phyloP scores from a whole-genome alignment of 2,888 invertebrate species.

The Heliconius cydno region DNA sequence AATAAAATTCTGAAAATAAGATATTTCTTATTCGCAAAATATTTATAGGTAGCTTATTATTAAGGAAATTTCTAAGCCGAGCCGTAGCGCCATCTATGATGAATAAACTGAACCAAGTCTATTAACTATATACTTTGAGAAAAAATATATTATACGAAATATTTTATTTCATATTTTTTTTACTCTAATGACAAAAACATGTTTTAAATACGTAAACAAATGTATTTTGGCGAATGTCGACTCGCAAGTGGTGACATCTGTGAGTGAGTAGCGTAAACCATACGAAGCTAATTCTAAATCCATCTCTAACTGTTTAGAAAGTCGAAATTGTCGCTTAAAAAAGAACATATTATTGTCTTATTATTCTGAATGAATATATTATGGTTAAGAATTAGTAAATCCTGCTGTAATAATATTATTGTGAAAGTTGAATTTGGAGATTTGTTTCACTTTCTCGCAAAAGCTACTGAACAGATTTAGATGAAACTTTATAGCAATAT shows the following conservation, averaged over 20 bases:
- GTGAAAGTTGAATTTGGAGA: no score
- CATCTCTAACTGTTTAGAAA: background rate
- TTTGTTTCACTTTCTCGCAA: no score
- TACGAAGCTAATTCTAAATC: background rate
- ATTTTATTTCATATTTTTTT: background rate
- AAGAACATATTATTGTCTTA: background rate
- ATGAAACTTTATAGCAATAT: no score
- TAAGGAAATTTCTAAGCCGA: background rate
- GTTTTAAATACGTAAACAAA: background rate
- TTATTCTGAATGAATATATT: no score
- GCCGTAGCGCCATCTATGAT: constrained; percentile 49
- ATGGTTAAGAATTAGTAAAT: no score
- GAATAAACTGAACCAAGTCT: constrained; percentile 12
- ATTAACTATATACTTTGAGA: background rate
- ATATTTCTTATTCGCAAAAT: background rate
- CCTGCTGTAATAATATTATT: no score
- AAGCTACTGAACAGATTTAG: no score
- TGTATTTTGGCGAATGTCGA: background rate
- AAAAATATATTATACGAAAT: background rate
- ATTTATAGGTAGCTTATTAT: background rate
- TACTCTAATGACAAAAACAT: background rate
- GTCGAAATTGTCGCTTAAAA: background rate
- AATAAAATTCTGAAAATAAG: background rate
- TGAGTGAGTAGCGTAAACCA: constrained; percentile 41
- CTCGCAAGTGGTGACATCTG: constrained; percentile 60